Conservation (phyloP, 1,140 invertebrate genomes). For the Cyrtorhinus lividipennis region DNA sequence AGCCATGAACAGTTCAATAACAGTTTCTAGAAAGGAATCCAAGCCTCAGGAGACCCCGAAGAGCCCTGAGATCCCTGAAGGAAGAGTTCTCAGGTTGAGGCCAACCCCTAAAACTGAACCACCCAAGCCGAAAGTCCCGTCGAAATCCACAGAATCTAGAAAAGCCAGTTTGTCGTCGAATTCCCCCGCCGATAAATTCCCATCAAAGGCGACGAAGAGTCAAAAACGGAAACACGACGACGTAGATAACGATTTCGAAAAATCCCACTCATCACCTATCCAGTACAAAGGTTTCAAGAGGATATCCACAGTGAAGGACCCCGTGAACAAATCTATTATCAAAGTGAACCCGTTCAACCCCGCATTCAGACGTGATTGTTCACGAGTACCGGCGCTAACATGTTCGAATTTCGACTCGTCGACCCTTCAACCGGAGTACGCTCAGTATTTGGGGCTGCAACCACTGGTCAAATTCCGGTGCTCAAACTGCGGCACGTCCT, state of each 20-base stretch:
- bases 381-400: neutral
- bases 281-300: conserved; percentile 18
- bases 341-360: conserved; percentile 19
- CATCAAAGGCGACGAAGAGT: neutral
- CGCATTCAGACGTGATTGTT: neutral
- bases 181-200: neutral
- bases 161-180: neutral
- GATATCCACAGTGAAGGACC: neutral
- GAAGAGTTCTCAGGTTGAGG: neutral
- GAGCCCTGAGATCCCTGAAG: neutral
- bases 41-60: neutral
- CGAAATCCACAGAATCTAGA: neutral
- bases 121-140: neutral
- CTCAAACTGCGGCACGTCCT: conserved; percentile 42
- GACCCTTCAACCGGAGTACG: conserved; percentile 36
- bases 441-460: conserved; percentile 54
- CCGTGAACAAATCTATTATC: conserved; percentile 5
- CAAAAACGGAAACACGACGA: neutral
- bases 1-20: neutral
- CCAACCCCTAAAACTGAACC: neutral
- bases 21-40: neutral
- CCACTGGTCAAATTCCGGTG: conserved; percentile 51
- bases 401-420: conserved; percentile 25
- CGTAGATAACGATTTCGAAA: neutral
- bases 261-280: neutral